These are phyloP conservation scores for Prunella strophiata DNA, from an alignment of 2,797 vertebrate species.

Conservation along the genomic window DNA sequence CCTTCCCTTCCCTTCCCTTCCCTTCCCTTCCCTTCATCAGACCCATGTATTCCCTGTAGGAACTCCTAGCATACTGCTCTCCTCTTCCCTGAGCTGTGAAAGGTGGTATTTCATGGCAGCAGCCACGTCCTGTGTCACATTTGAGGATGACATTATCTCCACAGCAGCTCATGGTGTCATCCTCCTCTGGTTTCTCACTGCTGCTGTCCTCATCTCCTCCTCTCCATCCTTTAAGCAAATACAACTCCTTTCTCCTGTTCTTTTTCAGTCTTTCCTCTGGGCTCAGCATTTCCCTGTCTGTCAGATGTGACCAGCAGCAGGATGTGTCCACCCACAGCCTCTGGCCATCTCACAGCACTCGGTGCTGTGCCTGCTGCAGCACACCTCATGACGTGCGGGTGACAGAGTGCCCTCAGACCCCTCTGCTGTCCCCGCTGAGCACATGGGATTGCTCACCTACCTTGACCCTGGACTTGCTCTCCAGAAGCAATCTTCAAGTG, in stretches of 20 bases:
- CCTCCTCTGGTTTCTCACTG: background rate
- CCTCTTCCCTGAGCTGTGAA: background rate
- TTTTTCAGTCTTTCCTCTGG: background rate
- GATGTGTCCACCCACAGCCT: background rate
- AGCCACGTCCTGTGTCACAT: background rate
- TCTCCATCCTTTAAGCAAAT: background rate
- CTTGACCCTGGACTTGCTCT: background rate
- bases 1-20: background rate
- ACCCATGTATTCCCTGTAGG: background rate
- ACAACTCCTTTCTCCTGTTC: background rate
- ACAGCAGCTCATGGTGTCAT: background rate
- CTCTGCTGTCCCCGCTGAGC: accelerated
- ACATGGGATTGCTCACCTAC: accelerated
- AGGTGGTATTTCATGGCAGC: background rate
- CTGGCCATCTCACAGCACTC: background rate
- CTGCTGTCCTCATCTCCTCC: background rate
- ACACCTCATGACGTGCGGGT: accelerated
- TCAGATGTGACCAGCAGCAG: background rate
- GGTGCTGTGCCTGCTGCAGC: background rate
- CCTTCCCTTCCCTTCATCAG: background rate
- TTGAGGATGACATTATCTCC: background rate
- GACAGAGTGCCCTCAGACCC: background rate
- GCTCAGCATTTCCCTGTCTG: background rate
- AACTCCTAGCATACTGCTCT: background rate
- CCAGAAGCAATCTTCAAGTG: background rate